phyloP scores from a whole-genome alignment of 2,113 vertebrate species.

The Pollachius pollachius region DNA sequence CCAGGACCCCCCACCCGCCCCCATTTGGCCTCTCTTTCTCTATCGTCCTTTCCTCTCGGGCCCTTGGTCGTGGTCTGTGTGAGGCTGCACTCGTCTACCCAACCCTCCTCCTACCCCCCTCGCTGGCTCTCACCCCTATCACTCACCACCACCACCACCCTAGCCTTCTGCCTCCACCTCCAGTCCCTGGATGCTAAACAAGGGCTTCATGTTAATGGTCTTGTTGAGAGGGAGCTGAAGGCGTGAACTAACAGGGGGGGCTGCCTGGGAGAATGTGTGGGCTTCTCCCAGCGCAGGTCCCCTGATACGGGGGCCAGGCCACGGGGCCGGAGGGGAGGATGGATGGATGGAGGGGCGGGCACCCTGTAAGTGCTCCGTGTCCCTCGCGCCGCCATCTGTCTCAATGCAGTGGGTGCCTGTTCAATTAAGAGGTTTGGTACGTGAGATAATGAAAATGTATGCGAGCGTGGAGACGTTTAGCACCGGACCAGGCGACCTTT shows the following conservation, averaged over 20 bases:
- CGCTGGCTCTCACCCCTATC: background rate
- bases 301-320: background rate
- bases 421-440: background rate
- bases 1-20: background rate
- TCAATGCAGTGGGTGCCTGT: background rate
- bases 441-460: conserved; percentile 1
- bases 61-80: conserved; percentile 28
- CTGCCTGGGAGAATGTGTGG: background rate
- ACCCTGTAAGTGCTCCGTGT: background rate
- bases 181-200: conserved; percentile 3
- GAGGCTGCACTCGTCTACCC: conserved; percentile 11
- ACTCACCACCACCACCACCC: background rate
- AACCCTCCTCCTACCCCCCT: background rate
- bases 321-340: background rate
- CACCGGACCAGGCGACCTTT: background rate
- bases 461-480: no score
- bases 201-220: conserved; percentile 13
- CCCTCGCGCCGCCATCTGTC: background rate
- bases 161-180: background rate
- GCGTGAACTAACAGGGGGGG: conserved; percentile 25
- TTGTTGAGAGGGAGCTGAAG: conserved; percentile 25
- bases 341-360: background rate
- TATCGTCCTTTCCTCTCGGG: background rate
- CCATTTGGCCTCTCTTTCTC: no score
- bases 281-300: background rate